Conservation (phyloP, 37 sponge, comb jelly and placozoan genomes). For the Beroe ovata region DNA sequence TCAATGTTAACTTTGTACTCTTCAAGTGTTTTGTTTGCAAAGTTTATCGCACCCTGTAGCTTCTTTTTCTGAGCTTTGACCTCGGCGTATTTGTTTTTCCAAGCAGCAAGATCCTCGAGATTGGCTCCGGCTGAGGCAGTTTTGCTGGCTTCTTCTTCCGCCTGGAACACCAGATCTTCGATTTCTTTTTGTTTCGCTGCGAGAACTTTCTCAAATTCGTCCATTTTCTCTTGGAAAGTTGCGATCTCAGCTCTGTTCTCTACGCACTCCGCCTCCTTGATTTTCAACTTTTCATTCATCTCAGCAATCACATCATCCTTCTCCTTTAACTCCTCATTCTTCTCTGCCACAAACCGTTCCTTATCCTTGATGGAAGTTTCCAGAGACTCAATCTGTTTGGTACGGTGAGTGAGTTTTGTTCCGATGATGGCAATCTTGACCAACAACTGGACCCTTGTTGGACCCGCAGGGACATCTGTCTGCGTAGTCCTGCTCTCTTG, state of each 20-base stretch:
- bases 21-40: conserved; percentile 50
- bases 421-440: conserved; percentile 63
- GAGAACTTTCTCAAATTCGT: conserved; percentile 50
- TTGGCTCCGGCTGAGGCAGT: conserved; percentile 61
- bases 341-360: conserved; percentile 70
- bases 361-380: conserved; percentile 74
- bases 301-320: conserved; percentile 83
- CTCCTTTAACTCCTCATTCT: conserved; percentile 84
- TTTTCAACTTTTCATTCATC: conserved; percentile 85
- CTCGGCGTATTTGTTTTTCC: conserved; percentile 61
- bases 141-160: conserved; percentile 59
- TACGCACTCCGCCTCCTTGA: conserved; percentile 80
- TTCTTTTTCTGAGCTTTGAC: conserved; percentile 65
- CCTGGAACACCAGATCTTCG: conserved; percentile 62
- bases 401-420: conserved; percentile 44
- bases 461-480: conserved; percentile 55
- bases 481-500: conserved; percentile 41
- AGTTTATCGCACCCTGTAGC: conserved; percentile 64
- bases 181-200: conserved; percentile 63
- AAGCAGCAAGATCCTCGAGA: conserved; percentile 51
- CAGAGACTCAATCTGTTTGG: conserved; percentile 69
- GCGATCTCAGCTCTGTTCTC: conserved; percentile 53
- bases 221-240: conserved; percentile 64
- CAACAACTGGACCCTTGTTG: conserved; percentile 48
- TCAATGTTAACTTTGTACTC: conserved; percentile 64